These are phyloP conservation scores for Helobdella robusta DNA, from an alignment of 2,888 invertebrate species.

Conservation along the genomic window DNA sequence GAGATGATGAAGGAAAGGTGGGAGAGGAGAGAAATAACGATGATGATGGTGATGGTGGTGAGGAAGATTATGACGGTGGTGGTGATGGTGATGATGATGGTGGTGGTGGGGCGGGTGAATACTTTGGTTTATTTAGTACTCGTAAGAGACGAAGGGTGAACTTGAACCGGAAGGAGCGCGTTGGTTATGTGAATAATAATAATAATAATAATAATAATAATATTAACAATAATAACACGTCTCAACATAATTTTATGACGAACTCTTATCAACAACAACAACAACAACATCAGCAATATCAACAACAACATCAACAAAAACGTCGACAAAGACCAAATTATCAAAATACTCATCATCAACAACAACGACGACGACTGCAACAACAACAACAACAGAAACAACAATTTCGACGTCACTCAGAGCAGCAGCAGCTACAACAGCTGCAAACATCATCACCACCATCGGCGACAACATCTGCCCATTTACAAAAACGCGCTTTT, in stretches of 20 bases:
- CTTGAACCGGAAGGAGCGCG: too few species aligned
- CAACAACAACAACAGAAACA: neutral
- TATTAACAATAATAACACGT: too few species aligned
- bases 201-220: too few species aligned
- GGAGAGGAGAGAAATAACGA: neutral
- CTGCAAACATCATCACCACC: neutral
- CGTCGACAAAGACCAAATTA: neutral
- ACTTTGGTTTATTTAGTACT: too few species aligned
- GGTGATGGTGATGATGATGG: neutral
- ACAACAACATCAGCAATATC: neutral
- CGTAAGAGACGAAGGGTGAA: too few species aligned
- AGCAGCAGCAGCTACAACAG: neutral
- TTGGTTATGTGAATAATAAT: too few species aligned
- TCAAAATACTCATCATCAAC: neutral
- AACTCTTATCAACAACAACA: neutral
- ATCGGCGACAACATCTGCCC: too few species aligned
- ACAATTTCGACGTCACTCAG: neutral
- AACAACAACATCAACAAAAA: slow-evolving; percentile 3
- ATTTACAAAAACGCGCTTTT: too few species aligned
- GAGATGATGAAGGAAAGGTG: too few species aligned
- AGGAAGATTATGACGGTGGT: neutral
- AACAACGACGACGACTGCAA: neutral
- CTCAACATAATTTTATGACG: too few species aligned
- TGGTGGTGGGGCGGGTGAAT: neutral
- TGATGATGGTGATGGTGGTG: neutral